Base-by-base conservation (phyloP, 2,888 invertebrate genomes). In the Ophonus ardosiacus region DNA sequence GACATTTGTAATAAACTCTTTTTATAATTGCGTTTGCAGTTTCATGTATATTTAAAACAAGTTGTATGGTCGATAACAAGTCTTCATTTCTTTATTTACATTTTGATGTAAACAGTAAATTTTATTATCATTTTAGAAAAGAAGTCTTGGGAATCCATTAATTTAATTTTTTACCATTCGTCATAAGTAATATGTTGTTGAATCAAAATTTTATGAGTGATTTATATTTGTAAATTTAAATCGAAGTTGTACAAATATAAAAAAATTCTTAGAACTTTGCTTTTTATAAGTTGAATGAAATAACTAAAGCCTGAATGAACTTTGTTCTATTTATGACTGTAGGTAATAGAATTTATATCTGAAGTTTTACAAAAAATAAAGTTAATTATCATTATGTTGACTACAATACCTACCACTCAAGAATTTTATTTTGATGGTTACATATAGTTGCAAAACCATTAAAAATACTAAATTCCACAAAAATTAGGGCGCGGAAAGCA, bases 291-390 rank as follows among this genome's bases (percentile, higher is more conserved):
- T 84, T 84, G 43, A 78, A 76, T 65, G 78, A 84, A 84, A 61
- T 74, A 74, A 83, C 56, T 78, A 78, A 78, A 63, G 84, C 78
- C 84, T 84, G 78, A 56, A 83, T 83, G 76, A 84, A 63, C 24
- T 85, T 85, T 85, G 85, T 85, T 79, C 85, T 79, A 79, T 80
- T 85, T 85, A 80, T 80, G 85, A 83, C 76, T 83, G 80, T 81
- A 85, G 85, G 79, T 85, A 80, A 80, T 85, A 85, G 85, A 85
- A 85, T 85, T 85, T 85, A 85, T 85, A 85, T 85, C 85, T 85
- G 79, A 85, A 85, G 85, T 85, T 85, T 85, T 85, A 80, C 85
- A 85, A 85, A 85, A 85, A 85, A 85, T 85, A 85, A 85, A 83
- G 76, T 84, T 76, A 78, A 84, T 78, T 84, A 84, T 83, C 15